These are phyloP conservation scores for Nemapogon koenigi DNA, from an alignment of 2,888 invertebrate genomes.

Conservation along the genomic window DNA sequence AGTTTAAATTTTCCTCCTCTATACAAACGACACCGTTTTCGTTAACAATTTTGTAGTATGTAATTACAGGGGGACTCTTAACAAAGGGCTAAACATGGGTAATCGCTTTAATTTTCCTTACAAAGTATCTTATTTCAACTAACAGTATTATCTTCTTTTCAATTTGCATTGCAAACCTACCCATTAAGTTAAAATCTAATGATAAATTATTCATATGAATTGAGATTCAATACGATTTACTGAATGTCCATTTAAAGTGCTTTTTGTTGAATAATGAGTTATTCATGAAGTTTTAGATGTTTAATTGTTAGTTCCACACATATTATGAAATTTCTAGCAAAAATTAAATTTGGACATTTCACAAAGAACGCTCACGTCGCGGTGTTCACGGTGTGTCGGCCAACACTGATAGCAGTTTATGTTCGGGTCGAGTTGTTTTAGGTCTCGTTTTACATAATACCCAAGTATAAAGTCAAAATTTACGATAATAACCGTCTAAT, in stretches of 20 bases:
- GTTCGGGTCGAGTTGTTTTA: slow-evolving; percentile 44
- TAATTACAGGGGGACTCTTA: slow-evolving; percentile 6
- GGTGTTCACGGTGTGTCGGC: slow-evolving; percentile 22
- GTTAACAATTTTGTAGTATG: slow-evolving; percentile 6
- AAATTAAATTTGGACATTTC: not conserved
- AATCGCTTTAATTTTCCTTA: slow-evolving; percentile 5
- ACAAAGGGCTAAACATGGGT: slow-evolving; percentile 4
- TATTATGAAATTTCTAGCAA: too few relatives aligned
- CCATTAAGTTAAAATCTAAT: not conserved
- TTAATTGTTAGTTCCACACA: too few relatives aligned
- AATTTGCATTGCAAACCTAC: slow-evolving; percentile 7
- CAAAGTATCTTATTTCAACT: slow-evolving; percentile 7
- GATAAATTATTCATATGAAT: slow-evolving; percentile 1
- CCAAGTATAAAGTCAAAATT: slow-evolving; percentile 11
- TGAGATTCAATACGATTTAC: too few relatives aligned
- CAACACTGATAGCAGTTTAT: slow-evolving; percentile 41
- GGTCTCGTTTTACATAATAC: slow-evolving; percentile 47
- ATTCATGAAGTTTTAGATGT: too few relatives aligned
- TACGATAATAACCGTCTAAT: slow-evolving; percentile 12
- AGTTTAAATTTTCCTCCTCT: too few relatives aligned
- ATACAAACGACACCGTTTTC: slow-evolving; percentile 6
- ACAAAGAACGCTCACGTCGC: not conserved
- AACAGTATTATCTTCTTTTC: slow-evolving; percentile 7
- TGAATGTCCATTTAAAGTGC: too few relatives aligned
- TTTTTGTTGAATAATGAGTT: too few relatives aligned